Evolutionary conservation across 2,797 vertebrate species (phyloP).

Genomic region (Centropyge bicolor): DNA sequence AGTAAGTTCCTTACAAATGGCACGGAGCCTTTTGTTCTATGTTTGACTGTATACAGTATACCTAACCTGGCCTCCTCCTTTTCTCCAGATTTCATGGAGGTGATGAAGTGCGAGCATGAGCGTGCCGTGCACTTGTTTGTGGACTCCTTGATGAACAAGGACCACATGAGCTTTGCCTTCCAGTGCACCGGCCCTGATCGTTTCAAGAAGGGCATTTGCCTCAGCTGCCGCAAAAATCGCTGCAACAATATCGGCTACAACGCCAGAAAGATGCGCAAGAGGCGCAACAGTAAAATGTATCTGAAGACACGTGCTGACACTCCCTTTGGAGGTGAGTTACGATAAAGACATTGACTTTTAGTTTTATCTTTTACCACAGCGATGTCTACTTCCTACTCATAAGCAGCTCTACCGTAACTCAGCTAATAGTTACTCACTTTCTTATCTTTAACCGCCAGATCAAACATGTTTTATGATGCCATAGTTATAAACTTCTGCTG

Average conservation of each 20-base stretch:
- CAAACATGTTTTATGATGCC: not conserved
- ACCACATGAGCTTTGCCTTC: constrained; percentile 93
- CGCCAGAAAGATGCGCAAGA: constrained; percentile 88
- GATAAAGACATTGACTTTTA: not conserved
- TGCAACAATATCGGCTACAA: constrained; percentile 97
- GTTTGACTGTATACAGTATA: not conserved
- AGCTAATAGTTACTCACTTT: not conserved
- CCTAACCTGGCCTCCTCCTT: not conserved
- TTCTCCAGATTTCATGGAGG: constrained; percentile 88
- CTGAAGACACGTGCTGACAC: constrained; percentile 94
- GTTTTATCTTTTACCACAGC: constrained; percentile 1
- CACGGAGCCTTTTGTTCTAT: not conserved
- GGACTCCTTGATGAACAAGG: constrained; percentile 93
- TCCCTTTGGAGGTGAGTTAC: constrained; percentile 91
- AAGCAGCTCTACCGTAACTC: not conserved
- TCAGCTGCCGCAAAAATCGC: constrained; percentile 97
- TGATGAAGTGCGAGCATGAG: constrained; percentile 94
- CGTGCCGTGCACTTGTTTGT: constrained; percentile 94
- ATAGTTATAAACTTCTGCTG: constrained; percentile 14
- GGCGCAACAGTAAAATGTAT: constrained; percentile 95
- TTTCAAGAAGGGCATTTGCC: constrained; percentile 97
- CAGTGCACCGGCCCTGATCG: constrained; percentile 92
- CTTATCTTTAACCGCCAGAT: constrained; percentile 9
- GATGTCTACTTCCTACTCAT: constrained; percentile 21
- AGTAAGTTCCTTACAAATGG: constrained; percentile 85